Base-by-base conservation (phyloP, 2,797 vertebrate species). In the Phataginus tetradactyla region DNA sequence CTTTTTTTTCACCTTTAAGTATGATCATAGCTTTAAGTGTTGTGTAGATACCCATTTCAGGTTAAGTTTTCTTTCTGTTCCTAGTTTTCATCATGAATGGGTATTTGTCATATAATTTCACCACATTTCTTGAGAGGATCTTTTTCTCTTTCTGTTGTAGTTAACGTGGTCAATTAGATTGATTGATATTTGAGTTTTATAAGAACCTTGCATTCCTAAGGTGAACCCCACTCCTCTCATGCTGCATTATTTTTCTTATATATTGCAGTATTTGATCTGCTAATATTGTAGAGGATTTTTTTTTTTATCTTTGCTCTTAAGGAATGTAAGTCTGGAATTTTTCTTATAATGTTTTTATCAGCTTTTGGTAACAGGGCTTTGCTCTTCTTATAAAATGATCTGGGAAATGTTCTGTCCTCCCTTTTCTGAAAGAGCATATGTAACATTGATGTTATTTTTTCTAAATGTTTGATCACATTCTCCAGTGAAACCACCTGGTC, bases 341-440 rank as follows among this genome's bases (percentile, higher is more conserved):
- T 57, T 49, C 27, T 66, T 49, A 3, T 66, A 66, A 77, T 49
- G 2, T 83, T 59, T 80, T 71, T 71, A n/a, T 83, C 15, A 61
- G 37, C 32, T 68, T 63, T 94, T 74, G 75, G 7, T 86, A 61
- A 57, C 20, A 68, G 9, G 4, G 27, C 74, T 93, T 59, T 79
- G 15, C 63, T 37, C 25, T 68, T 14, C 5, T 84, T 13, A 23
- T 72, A 86, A 87, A 95, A 51, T 85, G 49, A 87, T 21, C 61
- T 92, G 32, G 5, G 21, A 78, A 49, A 75, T 83, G 6, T 63
- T 77, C 29, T 53, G 32, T 64, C 15, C 4, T 51, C 21, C 32
- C 92, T 59, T 75, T 91, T 84, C 75, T 93, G 39, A 93, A 64
- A 71, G 51, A 89, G 12, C 39, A 53, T 87, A 23, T 61, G 11